phyloP scores from a whole-genome alignment of 2,888 invertebrate genomes.

The Diabrotica balteata region DNA sequence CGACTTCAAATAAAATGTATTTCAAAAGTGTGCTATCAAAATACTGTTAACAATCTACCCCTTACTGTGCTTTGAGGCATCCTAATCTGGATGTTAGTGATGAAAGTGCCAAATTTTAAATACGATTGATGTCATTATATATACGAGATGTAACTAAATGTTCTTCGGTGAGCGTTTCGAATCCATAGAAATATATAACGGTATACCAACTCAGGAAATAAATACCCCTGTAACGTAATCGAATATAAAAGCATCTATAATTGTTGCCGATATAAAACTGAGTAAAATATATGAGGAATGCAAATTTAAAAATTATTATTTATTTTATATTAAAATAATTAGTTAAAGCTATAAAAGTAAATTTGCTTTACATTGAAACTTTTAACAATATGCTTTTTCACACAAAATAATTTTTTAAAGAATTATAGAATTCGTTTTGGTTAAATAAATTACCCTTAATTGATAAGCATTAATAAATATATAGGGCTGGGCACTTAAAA shows the following conservation, averaged over 20 bases:
- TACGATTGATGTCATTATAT: slow-evolving; percentile 45
- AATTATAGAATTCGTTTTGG: too few species aligned
- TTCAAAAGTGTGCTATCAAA: slow-evolving; percentile 6
- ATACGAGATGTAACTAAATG: slow-evolving; percentile 31
- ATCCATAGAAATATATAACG: not conserved
- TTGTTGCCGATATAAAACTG: slow-evolving; percentile 10
- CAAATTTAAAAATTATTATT: too few species aligned
- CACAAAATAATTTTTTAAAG: too few species aligned
- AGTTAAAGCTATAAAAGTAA: too few species aligned
- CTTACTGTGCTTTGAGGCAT: slow-evolving; percentile 35
- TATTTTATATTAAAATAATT: too few species aligned
- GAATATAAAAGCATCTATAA: not conserved
- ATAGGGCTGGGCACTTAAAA: too few species aligned
- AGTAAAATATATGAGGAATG: not conserved
- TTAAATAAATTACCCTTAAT: too few species aligned
- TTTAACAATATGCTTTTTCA: too few species aligned
- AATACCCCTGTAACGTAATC: not conserved
- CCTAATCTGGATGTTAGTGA: slow-evolving; percentile 53
- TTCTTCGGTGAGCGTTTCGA: slow-evolving; percentile 31
- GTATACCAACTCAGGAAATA: slow-evolving; percentile 28
- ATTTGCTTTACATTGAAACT: too few species aligned
- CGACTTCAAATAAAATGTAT: not conserved
- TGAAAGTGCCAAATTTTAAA: slow-evolving; percentile 60
- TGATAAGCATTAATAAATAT: too few species aligned
- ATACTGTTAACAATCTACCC: slow-evolving; percentile 25